Percentiles rank a stretch among this genome's conserved stretches.
phyloP scores from a whole-genome alignment of 2,113 vertebrate species.

The Gobio gobio region DNA sequence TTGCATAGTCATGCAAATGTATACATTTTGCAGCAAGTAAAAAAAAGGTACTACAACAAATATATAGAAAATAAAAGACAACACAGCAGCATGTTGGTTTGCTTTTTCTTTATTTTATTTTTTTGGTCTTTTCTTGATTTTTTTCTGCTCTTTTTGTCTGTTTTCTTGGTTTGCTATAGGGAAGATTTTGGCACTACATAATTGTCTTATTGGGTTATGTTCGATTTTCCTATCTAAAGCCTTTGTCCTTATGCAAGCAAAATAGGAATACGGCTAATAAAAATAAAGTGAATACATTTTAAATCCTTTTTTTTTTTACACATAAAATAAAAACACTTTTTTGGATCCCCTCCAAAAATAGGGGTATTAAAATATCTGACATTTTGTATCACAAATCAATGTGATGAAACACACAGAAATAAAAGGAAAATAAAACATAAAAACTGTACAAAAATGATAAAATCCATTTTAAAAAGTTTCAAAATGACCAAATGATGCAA shows the following conservation, averaged over 20 bases:
- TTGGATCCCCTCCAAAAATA: slow-evolving; percentile 94
- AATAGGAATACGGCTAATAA: slow-evolving; percentile 98
- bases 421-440: slow-evolving; percentile 75
- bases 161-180: slow-evolving; percentile 68
- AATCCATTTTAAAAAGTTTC: slow-evolving; percentile 85
- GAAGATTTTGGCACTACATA: slow-evolving; percentile 94
- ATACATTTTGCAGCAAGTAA: neutral
- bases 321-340: slow-evolving; percentile 95
- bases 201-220: slow-evolving; percentile 83
- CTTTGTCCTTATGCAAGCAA: slow-evolving; percentile 87
- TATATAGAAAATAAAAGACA: neutral
- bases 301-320: slow-evolving; percentile 88
- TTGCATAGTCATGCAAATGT: neutral
- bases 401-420: slow-evolving; percentile 81
- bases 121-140: slow-evolving; percentile 50
- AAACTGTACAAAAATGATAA: slow-evolving; percentile 99
- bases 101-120: slow-evolving; percentile 65
- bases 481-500: slow-evolving; percentile 68
- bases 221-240: slow-evolving; percentile 87
- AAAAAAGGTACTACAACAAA: neutral
- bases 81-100: slow-evolving; percentile 53
- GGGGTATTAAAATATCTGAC: slow-evolving; percentile 99
- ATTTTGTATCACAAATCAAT: slow-evolving; percentile 96
- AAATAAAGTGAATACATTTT: slow-evolving; percentile 98
- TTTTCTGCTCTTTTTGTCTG: slow-evolving; percentile 55